phyloP scores from a whole-genome alignment of 2,797 vertebrate species.

The Clarias laeviceps region DNA sequence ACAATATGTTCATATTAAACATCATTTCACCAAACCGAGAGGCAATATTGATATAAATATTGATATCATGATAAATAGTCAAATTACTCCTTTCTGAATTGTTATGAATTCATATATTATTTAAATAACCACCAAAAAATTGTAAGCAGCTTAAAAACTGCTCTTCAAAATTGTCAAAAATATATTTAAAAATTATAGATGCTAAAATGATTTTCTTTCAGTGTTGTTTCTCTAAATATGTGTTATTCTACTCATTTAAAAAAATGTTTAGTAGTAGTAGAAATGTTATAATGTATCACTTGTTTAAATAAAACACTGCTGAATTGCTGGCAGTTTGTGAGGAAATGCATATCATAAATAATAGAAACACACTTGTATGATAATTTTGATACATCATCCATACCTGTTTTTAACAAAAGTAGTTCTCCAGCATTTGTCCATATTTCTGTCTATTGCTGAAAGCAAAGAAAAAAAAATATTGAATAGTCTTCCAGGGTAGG shows the following conservation, averaged over 20 bases:
- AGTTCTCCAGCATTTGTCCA: not conserved
- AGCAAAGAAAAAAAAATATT: not conserved
- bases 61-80: not conserved
- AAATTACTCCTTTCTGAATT: not conserved
- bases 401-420: not conserved
- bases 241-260: not conserved
- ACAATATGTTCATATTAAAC: not conserved
- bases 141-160: not conserved
- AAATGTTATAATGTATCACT: not conserved
- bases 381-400: not conserved
- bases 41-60: not conserved
- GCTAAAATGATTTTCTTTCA: not conserved
- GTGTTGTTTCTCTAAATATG: not conserved
- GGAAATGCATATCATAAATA: not conserved
- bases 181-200: not conserved
- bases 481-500: no score
- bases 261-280: not conserved
- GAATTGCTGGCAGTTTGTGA: not conserved
- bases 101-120: not conserved
- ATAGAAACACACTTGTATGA: not conserved
- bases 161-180: no score
- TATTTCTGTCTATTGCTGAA: not conserved
- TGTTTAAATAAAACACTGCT: not conserved
- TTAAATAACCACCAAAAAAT: not conserved
- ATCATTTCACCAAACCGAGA: not conserved